Evolutionary conservation across 2,888 invertebrate species (phyloP).

Genomic region (Allacma fusca): DNA sequence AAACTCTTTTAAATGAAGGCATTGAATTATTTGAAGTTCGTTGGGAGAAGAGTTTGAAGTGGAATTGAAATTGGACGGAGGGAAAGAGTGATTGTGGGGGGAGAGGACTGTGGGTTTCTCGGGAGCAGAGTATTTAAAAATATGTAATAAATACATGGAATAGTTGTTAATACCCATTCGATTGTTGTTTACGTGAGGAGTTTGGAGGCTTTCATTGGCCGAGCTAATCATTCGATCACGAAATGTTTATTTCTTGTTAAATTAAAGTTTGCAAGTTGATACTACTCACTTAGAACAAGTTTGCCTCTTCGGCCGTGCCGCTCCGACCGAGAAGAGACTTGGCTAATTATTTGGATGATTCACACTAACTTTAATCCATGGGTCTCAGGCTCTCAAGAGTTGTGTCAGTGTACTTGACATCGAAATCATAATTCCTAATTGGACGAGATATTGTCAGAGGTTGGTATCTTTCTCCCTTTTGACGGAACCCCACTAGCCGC

Average conservation of each 20-base stretch:
- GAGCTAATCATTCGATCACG: not conserved
- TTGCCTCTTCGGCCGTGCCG: not conserved
- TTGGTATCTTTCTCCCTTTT: conserved; percentile 1
- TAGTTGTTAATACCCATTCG: not conserved
- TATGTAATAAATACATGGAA: not conserved
- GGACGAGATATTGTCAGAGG: conserved; percentile 9
- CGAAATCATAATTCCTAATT: conserved; percentile 12
- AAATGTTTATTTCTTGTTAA: conserved; percentile 12
- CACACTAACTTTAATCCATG: not conserved
- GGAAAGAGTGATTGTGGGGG: no score
- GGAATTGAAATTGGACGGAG: not conserved
- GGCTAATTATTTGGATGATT: not conserved
- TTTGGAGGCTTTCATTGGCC: not conserved
- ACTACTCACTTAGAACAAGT: not conserved
- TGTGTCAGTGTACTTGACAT: conserved; percentile 11
- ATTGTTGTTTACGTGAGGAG: not conserved
- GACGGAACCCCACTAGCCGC: not conserved
- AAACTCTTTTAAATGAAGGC: not conserved
- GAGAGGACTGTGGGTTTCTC: not conserved
- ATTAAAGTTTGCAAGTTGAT: not conserved
- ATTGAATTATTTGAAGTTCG: not conserved
- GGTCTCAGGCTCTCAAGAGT: not conserved
- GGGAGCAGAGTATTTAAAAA: not conserved
- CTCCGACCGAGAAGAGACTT: not conserved
- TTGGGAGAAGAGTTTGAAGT: not conserved